Evolutionary conservation across 2,113 vertebrate genomes (phyloP).

Genomic region (Lepus americanus): DNA sequence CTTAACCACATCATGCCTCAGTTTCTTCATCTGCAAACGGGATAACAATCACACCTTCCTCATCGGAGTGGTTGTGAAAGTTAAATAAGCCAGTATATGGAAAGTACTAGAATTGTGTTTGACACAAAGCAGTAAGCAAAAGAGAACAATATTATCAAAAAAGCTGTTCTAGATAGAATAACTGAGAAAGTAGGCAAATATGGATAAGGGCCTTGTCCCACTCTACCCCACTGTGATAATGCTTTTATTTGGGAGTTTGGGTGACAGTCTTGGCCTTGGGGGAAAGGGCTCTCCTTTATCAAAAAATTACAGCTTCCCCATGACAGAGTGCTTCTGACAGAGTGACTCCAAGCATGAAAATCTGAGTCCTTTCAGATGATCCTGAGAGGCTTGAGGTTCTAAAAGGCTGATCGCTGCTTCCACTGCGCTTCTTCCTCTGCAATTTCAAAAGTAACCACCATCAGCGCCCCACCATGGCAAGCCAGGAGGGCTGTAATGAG

Average conservation of each 20-base stretch:
- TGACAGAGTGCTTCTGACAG: slow-evolving; percentile 21
- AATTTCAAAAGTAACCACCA: background rate
- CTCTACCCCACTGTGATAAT: background rate
- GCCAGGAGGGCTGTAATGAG: background rate
- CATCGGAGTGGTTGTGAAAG: background rate
- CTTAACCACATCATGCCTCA: background rate
- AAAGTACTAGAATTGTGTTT: background rate
- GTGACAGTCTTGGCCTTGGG: background rate
- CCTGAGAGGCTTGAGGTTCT: background rate
- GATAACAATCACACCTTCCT: background rate
- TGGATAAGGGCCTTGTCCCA: background rate
- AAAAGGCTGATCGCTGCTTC: background rate
- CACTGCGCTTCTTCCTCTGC: background rate
- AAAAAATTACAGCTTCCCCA: background rate
- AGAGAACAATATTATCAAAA: too few relatives aligned
- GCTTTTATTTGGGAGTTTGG: background rate
- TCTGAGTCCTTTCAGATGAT: background rate
- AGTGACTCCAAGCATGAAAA: slow-evolving; percentile 41
- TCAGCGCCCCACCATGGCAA: background rate
- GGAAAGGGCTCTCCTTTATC: background rate
- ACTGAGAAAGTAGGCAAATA: background rate
- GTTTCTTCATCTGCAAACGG: background rate
- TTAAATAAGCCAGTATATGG: background rate
- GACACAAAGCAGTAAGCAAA: background rate
- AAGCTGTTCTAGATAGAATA: background rate